Conservation (phyloP, 2,888 invertebrate genomes). For the Aleiodes alternator region DNA sequence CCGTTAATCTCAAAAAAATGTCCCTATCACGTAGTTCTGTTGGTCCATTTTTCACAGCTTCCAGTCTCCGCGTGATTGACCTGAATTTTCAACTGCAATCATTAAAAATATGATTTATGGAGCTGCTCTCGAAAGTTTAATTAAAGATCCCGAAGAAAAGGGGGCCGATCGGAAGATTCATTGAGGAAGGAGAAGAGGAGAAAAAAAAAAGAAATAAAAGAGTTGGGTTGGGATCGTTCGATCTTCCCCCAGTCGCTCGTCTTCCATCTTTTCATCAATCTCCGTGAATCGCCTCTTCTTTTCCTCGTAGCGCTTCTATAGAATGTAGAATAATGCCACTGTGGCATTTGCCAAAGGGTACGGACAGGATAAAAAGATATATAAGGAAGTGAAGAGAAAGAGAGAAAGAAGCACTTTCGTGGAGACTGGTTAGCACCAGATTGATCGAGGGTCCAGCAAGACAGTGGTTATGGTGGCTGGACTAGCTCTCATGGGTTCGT, state of each 20-base stretch:
- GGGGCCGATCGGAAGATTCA: slow-evolving; percentile 39
- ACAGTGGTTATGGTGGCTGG: slow-evolving; percentile 59
- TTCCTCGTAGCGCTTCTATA: slow-evolving; percentile 47
- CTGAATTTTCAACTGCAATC: neutral
- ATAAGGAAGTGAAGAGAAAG: slow-evolving; percentile 35
- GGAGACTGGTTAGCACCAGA: slow-evolving; percentile 58
- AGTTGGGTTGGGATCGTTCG: slow-evolving; percentile 39
- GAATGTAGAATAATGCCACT: slow-evolving; percentile 55
- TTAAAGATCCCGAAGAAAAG: slow-evolving; percentile 27
- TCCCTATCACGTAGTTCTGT: no score
- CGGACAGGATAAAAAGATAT: slow-evolving; percentile 4
- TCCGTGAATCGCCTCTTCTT: slow-evolving; percentile 52
- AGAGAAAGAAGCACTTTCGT: slow-evolving; percentile 12
- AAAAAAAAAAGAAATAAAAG: slow-evolving; percentile 10
- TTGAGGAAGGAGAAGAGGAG: slow-evolving; percentile 10
- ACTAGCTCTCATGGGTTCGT: slow-evolving; percentile 61
- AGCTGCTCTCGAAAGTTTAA: slow-evolving; percentile 38
- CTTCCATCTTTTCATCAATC: slow-evolving; percentile 53
- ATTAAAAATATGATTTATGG: slow-evolving; percentile 27
- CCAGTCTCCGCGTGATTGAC: no score
- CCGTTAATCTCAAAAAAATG: no score
- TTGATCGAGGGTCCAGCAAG: slow-evolving; percentile 64
- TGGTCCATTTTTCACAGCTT: no score
- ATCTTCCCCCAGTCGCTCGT: slow-evolving; percentile 37
- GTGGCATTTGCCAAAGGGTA: slow-evolving; percentile 30